These are phyloP conservation scores for Furnarius figulus DNA, from an alignment of 2,113 vertebrate genomes.

Conservation along the genomic window DNA sequence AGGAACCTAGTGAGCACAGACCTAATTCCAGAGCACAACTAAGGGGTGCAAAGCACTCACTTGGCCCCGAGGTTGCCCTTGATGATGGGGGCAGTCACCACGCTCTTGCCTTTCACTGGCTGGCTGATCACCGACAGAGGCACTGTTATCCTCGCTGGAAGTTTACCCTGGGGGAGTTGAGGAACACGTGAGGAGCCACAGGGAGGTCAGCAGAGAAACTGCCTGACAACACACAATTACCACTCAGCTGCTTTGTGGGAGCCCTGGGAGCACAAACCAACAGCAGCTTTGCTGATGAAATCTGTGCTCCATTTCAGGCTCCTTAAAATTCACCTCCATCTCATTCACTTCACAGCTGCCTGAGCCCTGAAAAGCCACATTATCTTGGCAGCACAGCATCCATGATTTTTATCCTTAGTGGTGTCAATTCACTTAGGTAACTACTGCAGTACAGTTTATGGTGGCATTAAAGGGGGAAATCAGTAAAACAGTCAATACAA, in stretches of 20 bases:
- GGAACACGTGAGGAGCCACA: neutral
- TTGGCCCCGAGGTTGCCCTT: conserved; percentile 94
- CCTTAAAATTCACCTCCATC: neutral
- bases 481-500: neutral
- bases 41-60: conserved; percentile 71
- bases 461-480: neutral
- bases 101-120: conserved; percentile 92
- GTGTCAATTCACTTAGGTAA: neutral
- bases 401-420: neutral
- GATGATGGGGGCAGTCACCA: conserved; percentile 91
- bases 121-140: conserved; percentile 95
- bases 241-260: neutral
- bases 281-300: neutral
- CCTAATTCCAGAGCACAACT: neutral
- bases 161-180: conserved; percentile 82
- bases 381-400: neutral
- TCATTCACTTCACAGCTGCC: neutral
- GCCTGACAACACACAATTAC: neutral
- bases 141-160: conserved; percentile 92
- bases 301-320: neutral
- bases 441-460: neutral
- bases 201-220: neutral
- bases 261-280: neutral
- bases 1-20: neutral
- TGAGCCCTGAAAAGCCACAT: neutral